These are phyloP conservation scores for Engraulis encrasicolus DNA, from an alignment of 2,113 vertebrate genomes.

Conservation along the genomic window DNA sequence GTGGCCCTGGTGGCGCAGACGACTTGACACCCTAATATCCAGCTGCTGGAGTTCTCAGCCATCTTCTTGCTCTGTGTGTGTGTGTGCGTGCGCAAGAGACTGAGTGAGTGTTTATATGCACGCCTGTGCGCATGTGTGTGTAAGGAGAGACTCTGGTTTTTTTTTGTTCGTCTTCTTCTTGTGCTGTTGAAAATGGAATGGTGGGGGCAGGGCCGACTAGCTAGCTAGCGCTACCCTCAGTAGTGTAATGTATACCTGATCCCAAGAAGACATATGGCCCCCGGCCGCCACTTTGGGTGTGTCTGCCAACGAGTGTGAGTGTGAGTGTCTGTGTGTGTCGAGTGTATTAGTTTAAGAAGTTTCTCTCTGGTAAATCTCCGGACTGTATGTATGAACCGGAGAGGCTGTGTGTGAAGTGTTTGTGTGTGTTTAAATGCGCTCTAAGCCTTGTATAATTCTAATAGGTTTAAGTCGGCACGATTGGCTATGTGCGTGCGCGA, in stretches of 20 bases:
- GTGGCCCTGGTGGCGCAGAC: not conserved
- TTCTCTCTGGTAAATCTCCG: not conserved
- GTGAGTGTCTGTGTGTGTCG: not conserved
- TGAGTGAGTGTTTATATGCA: constrained; percentile 51
- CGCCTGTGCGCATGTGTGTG: not conserved
- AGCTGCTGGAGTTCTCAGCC: constrained; percentile 10
- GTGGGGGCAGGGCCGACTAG: not conserved
- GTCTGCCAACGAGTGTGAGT: constrained; percentile 29
- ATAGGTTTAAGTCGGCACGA: not conserved
- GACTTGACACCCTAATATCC: constrained; percentile 12
- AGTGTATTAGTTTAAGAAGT: not conserved
- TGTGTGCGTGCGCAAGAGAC: constrained; percentile 40
- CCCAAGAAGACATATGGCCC: constrained; percentile 36
- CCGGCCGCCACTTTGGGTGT: constrained; percentile 8
- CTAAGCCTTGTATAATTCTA: not conserved
- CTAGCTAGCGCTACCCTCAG: not conserved
- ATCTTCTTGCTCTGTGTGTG: not conserved
- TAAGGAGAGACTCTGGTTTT: not conserved
- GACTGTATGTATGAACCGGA: not conserved
- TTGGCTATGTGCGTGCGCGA: not conserved
- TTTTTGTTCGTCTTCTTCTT: not conserved
- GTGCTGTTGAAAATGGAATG: not conserved
- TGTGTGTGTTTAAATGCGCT: not conserved
- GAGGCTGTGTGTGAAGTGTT: not conserved
- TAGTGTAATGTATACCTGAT: constrained; percentile 11